Conservation (phyloP, 2,797 vertebrate species). For the Sebastes steindachneri region DNA sequence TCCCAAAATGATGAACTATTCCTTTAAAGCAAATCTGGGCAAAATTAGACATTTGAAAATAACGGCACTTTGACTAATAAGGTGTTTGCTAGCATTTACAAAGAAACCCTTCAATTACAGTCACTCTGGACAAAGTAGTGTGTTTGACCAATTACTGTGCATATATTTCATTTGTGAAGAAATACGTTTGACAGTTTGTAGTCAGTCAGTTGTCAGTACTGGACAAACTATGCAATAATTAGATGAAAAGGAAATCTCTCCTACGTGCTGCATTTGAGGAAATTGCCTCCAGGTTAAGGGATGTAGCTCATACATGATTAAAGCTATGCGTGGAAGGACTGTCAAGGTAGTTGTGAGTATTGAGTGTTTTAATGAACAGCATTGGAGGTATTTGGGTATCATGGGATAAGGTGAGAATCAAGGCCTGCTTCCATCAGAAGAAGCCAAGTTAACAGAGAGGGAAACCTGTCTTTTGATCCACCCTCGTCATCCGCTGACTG, state of each 20-base stretch:
- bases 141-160: not conserved
- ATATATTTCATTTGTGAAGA: not conserved
- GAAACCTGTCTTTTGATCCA: slow-evolving; percentile 57
- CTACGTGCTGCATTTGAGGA: not conserved
- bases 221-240: not conserved
- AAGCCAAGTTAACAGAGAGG: slow-evolving; percentile 27
- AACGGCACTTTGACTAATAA: not conserved
- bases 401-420: slow-evolving; percentile 11
- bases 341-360: not conserved
- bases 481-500: slow-evolving; percentile 53
- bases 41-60: not conserved
- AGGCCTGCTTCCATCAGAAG: slow-evolving; percentile 22
- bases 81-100: not conserved
- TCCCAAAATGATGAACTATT: not conserved
- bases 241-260: not conserved
- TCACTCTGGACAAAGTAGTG: not conserved
- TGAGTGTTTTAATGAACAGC: not conserved
- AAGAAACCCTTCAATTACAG: not conserved
- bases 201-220: not conserved
- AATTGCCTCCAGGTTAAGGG: not conserved
- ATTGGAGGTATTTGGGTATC: not conserved
- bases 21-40: not conserved
- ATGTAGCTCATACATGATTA: not conserved
- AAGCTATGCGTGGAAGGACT: not conserved
- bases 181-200: not conserved